Evolutionary conservation across 1,140 invertebrate species (phyloP), one percentile per base, ranked within the genome.

Genomic region (Drosophila ercepeae): DNA sequence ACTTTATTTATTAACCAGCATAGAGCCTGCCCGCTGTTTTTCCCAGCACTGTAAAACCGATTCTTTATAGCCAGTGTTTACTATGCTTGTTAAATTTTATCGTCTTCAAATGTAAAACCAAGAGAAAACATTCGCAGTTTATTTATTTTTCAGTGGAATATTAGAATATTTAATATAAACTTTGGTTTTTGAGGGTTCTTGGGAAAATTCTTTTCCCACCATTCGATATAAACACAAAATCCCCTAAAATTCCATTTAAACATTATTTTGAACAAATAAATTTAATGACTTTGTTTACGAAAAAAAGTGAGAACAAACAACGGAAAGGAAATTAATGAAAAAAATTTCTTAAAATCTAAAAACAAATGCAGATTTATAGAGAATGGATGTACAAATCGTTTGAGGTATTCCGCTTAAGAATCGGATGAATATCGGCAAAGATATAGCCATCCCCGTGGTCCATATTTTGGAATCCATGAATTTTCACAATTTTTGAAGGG

Each of bases 1-100:
- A 27, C 36, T n/a, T 68, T 55, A 19, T 64, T 27, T 67, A 45
- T 42, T 50, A 67, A 64, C 27, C 25, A 51, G 63, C 27, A 23
- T 39, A 49, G 18, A 32, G 63, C 32, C 34, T 39, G 49, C 23
- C 23, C 16, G 39, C 19, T 25, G 16, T 39, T 67, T 46, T 55
- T 36, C 11, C 29, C 32, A 39, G 0, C 14, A 57, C 23, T 48
- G 25, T 32, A 48, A 14, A 1, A 1, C 29, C 32, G 29, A 50
- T 44, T 52, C 59, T 23, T 16, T 4, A 34, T 32, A 32, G 29
- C 29, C 29, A 29, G 25, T 6, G 13, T 11, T 11, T 32, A 32
- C 29, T 11, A 1, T 4, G 3, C 29, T 32, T n/a, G 11, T 32
- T 32, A 11, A 9, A 3, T 16, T 16, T 6, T 29, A 46, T 57